Conservation (phyloP, 1,140 invertebrate genomes). For the Zaprionus vittiger region DNA sequence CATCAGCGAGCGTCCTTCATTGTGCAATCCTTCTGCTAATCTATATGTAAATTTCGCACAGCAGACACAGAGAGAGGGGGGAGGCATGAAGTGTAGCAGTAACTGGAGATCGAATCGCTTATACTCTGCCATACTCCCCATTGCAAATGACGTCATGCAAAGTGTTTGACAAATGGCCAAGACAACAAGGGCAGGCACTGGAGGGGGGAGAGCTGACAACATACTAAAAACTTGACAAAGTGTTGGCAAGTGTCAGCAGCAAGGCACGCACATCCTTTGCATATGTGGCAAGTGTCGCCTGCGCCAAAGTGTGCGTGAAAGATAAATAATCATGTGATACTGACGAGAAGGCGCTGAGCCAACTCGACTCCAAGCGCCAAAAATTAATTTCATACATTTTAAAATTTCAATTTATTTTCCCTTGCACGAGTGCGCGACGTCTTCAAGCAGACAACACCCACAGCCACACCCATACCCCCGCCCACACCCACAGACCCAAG, state of each 20-base stretch:
- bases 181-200: conserved; percentile 14
- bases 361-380: conserved; percentile 55
- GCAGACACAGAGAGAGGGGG: conserved; percentile 8
- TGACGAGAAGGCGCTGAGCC: conserved; percentile 51
- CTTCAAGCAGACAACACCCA: conserved; percentile 65
- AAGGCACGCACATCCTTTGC: conserved; percentile 63
- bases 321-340: conserved; percentile 78
- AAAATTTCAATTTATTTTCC: conserved; percentile 81
- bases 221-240: conserved; percentile 81
- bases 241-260: conserved; percentile 76
- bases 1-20: conserved; percentile 27
- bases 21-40: conserved; percentile 68
- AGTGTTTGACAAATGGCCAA: conserved; percentile 79
- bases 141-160: conserved; percentile 66
- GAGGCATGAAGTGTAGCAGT: neutral
- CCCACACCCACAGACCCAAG: neutral
- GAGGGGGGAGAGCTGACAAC: conserved; percentile 62
- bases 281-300: conserved; percentile 49
- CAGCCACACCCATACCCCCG: neutral
- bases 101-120: conserved; percentile 17
- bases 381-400: conserved; percentile 82
- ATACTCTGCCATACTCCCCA: conserved; percentile 33
- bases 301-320: conserved; percentile 69
- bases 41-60: conserved; percentile 74
- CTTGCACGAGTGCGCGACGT: conserved; percentile 72